Evolutionary conservation across 53 echinoderm and acorn worm species (phyloP).

Genomic region (Stichopus horrens): DNA sequence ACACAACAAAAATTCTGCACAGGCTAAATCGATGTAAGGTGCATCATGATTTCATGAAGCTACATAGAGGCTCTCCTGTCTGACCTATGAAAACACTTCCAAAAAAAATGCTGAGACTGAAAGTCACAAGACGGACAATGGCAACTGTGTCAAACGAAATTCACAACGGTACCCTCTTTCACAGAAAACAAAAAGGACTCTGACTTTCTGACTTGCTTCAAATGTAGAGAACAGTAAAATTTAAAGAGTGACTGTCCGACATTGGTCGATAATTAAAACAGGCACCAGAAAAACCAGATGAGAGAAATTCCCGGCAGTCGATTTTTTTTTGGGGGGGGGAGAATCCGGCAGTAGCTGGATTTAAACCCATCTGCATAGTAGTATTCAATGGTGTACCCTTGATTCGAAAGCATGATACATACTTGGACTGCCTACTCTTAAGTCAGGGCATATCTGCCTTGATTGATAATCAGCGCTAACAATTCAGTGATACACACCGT

Average conservation of each 20-base stretch:
- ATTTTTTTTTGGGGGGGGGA: neutral
- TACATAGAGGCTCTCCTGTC: too few species aligned
- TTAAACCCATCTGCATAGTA: constrained; percentile 12
- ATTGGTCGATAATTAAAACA: too few species aligned
- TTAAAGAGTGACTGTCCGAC: constrained; percentile 5
- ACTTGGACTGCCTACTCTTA: neutral
- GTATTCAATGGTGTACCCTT: constrained; percentile 22
- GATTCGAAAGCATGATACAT: constrained; percentile 3
- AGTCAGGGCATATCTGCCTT: neutral
- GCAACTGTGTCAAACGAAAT: too few species aligned
- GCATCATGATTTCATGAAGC: too few species aligned
- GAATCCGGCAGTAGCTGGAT: neutral
- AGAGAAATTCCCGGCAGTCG: neutral
- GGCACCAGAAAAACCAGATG: neutral
- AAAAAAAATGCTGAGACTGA: too few species aligned
- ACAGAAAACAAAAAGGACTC: too few species aligned
- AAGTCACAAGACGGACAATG: too few species aligned
- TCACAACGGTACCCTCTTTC: too few species aligned
- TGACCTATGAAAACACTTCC: too few species aligned
- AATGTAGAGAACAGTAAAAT: neutral
- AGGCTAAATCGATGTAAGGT: too few species aligned
- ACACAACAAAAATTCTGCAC: too few species aligned
- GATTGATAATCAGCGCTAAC: neutral
- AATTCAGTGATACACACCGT: neutral
- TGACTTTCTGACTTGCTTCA: neutral